These are phyloP conservation scores for Pionites leucogaster DNA, from an alignment of 2,113 vertebrate genomes.

Conservation along the genomic window DNA sequence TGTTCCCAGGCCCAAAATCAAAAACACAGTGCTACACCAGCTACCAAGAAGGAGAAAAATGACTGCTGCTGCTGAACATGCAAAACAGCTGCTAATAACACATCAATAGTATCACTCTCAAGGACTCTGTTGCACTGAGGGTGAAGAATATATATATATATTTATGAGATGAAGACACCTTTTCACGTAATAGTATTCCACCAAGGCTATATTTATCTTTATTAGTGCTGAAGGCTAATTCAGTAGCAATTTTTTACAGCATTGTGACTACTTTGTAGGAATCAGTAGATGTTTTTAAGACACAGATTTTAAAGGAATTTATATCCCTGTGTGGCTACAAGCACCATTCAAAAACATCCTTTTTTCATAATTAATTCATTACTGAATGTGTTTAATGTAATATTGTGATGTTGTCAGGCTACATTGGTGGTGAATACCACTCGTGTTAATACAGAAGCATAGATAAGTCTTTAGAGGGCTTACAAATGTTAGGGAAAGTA, in stretches of 20 bases:
- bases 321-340: not conserved
- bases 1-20: too few relatives aligned
- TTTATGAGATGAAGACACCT: conserved; percentile 12
- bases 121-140: not conserved
- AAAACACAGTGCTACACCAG: too few relatives aligned
- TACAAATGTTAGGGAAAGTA: not conserved
- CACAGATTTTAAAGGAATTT: not conserved
- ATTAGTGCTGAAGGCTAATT: conserved; percentile 39
- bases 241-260: conserved; percentile 15
- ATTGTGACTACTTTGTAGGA: not conserved
- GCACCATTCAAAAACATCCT: not conserved
- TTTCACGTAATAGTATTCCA: conserved; percentile 9
- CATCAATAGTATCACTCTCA: conserved; percentile 5
- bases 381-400: not conserved
- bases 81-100: conserved; percentile 28
- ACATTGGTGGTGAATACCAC: not conserved
- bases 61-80: too few relatives aligned
- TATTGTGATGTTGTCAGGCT: not conserved
- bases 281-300: not conserved
- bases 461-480: not conserved
- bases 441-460: not conserved
- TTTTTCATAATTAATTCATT: not conserved
- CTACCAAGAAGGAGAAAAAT: too few relatives aligned
- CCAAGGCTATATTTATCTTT: conserved; percentile 3
- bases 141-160: not conserved